Percentiles rank a stretch among this genome's conserved stretches.
phyloP scores from a whole-genome alignment of 2,888 invertebrate genomes.

The Lottia scabra region DNA sequence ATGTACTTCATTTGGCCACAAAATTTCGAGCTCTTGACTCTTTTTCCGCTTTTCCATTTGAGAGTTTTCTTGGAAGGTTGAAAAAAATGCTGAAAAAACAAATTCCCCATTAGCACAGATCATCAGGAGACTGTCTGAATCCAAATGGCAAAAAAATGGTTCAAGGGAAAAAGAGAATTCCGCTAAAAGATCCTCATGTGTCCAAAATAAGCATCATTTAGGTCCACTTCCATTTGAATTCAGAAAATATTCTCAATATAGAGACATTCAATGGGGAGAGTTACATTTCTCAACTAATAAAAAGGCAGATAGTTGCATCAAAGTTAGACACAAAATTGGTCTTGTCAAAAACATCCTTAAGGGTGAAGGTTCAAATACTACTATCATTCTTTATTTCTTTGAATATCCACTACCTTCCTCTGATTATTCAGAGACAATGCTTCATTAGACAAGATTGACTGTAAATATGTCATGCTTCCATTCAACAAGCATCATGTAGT shows the following conservation, averaged over 20 bases:
- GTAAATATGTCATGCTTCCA: background rate
- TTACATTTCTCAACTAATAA: background rate
- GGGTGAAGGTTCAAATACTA: background rate
- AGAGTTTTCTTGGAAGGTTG: background rate
- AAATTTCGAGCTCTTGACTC: background rate
- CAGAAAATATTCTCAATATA: background rate
- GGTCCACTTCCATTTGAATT: background rate
- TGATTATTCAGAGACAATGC: background rate
- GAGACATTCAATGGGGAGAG: background rate
- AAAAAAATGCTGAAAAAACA: background rate
- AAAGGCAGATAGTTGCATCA: background rate
- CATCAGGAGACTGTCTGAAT: background rate
- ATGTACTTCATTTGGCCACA: constrained; percentile 7
- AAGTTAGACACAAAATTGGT: background rate
- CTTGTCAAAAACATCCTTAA: background rate
- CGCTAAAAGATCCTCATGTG: background rate
- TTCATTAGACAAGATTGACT: background rate
- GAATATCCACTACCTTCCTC: background rate
- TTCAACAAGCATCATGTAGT: background rate
- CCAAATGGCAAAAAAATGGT: background rate
- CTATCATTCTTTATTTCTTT: too few relatives aligned
- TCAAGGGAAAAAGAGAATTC: background rate
- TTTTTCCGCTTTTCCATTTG: background rate
- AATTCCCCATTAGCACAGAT: background rate
- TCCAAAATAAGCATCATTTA: background rate